Evolutionary conservation across 1,140 invertebrate genomes (phyloP).

Genomic region (Apis mellifera): Amel_HAv3.1 CM009935.2:10619001-10619500

Average conservation of each 20-base stretch:
- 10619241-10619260: neutral
- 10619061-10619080: too few species aligned
- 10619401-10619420: conserved; percentile 68
- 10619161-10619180: too few species aligned
- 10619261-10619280: conserved; percentile 31
- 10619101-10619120: neutral
- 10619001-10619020: too few species aligned
- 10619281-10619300: conserved; percentile 61
- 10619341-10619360: conserved; percentile 55
- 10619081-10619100: neutral
- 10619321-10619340: conserved; percentile 52
- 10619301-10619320: conserved; percentile 61
- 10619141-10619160: too few species aligned
- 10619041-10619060: too few species aligned
- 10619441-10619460: conserved; percentile 68
- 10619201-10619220: too few species aligned
- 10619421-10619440: conserved; percentile 66
- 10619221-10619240: neutral
- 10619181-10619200: too few species aligned
- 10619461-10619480: conserved; percentile 69
- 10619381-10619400: conserved; percentile 66
- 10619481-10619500: conserved; percentile 14
- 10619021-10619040: too few species aligned
- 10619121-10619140: too few species aligned
- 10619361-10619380: conserved; percentile 63